phyloP scores from a whole-genome alignment of 2,113 vertebrate genomes.

The Xerus inauris region DNA sequence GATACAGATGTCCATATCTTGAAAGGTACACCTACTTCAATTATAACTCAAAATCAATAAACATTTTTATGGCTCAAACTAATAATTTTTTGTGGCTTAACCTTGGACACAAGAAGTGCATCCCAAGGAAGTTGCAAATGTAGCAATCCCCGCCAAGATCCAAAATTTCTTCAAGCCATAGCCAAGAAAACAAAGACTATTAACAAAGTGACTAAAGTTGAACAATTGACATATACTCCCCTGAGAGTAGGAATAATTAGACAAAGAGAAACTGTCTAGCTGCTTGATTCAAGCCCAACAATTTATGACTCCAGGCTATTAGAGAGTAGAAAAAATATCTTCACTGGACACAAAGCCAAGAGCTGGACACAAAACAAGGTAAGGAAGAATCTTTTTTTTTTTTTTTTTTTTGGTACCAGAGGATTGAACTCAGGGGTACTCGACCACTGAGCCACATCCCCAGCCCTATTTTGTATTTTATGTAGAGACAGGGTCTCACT shows the following conservation, averaged over 20 bases:
- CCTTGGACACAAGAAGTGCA: neutral
- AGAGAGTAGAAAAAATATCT: neutral
- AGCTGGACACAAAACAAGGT: neutral
- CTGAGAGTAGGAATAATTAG: neutral
- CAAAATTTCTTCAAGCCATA: neutral
- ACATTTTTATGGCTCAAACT: neutral
- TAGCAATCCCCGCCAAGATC: neutral
- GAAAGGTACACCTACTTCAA: neutral
- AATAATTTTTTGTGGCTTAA: neutral
- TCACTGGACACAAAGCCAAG: neutral
- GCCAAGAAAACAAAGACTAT: neutral
- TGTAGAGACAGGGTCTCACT: no score
- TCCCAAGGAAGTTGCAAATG: neutral
- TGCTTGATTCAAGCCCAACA: neutral
- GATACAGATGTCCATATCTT: neutral
- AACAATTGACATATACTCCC: neutral
- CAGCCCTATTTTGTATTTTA: no score
- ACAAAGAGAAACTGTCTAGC: neutral
- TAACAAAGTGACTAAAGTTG: neutral
- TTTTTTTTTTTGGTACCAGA: no score
- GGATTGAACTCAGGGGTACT: no score
- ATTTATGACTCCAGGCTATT: neutral
- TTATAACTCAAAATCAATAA: neutral
- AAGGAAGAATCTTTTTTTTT: no score
- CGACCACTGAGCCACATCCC: no score